Base-by-base conservation (phyloP, 2,888 invertebrate genomes). In the Lathronympha strigana region DNA sequence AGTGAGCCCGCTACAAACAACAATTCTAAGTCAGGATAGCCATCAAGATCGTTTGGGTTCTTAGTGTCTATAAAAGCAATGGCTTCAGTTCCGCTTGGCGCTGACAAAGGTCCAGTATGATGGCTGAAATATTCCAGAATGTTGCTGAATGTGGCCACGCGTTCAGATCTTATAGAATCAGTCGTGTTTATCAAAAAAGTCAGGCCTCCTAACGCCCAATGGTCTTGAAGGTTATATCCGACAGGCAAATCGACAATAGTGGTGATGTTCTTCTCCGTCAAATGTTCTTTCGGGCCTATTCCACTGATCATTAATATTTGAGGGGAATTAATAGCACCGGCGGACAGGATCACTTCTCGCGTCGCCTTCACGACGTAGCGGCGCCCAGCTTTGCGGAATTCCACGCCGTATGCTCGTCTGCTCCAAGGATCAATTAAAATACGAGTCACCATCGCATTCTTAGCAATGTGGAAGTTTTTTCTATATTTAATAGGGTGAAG, bases 241-340 rank as follows among this genome's bases (percentile, higher is more conserved):
- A 97, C 95, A 45, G 94, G 93, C 8, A 95, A 80, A 77, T 95
- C 93, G 23, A 92, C 90, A 49, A 95, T 74, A 0, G 95, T 87
- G 5, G 92, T 88, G 6, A 95, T 93, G 0, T 92, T 93, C 54
- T 93, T 82, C 25, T 94, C 87, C 21, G 85, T 76, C 15, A 96
- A 86, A 74, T 96, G 94, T 1, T 93, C 84, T 51, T 77, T 84
- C 0, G 95, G 95, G 5, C 96, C 96, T 8, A 97, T 92, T 1
- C 97, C 97, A 15, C 96, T 96, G 19, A 97, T 81, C 95, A 97
- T 95, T 43, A 98, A 88, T 43, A 97, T 79, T 77, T 97, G 97
- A 0, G 97, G 97, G 1, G 96, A 94, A 74, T 95, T 95, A 49
- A 97, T 93, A 1, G 97, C 92, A 1, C 97, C 97, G 1, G 95